Conservation (phyloP, 2,113 vertebrate species). For the Micromys minutus region DNA sequence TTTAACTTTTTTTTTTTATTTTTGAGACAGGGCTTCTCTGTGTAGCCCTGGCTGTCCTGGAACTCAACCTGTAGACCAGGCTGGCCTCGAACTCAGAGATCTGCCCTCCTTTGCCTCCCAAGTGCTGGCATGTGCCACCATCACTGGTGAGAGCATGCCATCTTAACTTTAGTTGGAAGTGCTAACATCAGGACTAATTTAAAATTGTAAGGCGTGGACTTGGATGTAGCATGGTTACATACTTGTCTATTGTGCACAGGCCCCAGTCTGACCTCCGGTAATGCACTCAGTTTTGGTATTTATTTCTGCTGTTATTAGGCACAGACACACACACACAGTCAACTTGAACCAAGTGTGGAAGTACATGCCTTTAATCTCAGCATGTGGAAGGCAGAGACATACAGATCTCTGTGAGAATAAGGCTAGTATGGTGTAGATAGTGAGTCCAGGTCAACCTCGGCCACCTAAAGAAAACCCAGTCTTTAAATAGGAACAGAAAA, state of each 20-base stretch:
- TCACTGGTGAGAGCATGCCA: not conserved
- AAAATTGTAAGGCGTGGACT: conserved; percentile 31
- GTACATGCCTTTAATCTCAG: not conserved
- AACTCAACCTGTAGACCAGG: not conserved
- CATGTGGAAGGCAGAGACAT: not conserved
- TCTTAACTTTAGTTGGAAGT: conserved; percentile 22
- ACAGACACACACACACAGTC: not conserved
- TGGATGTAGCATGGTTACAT: not conserved
- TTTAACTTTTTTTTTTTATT: not conserved
- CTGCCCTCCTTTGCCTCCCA: not conserved
- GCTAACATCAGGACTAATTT: conserved; percentile 1
- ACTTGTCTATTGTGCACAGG: not conserved
- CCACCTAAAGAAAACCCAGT: not conserved
- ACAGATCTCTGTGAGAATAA: not conserved
- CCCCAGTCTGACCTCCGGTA: not conserved
- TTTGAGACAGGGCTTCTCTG: not conserved
- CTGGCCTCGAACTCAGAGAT: not conserved
- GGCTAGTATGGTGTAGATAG: not conserved
- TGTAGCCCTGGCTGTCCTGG: not conserved
- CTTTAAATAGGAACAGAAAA: not conserved
- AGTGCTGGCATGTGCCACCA: not conserved
- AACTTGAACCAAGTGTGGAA: not conserved
- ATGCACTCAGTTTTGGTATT: not conserved
- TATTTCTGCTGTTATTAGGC: not conserved
- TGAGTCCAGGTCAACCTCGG: not conserved